phyloP scores from a whole-genome alignment of 1,140 invertebrate species.

The Caenorhabditis remanei region DNA sequence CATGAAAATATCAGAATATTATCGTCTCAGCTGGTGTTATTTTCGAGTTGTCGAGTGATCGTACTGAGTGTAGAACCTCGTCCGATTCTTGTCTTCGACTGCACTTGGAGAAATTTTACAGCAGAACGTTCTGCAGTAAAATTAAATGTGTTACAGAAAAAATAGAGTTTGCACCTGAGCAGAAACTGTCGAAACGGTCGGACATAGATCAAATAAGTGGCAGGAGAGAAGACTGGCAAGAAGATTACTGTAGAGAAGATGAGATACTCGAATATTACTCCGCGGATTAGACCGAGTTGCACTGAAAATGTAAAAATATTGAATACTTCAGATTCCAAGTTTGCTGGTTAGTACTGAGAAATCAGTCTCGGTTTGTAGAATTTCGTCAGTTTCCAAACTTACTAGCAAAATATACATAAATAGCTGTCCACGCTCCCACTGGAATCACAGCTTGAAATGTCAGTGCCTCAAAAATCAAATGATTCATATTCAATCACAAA shows the following conservation, averaged over 20 bases:
- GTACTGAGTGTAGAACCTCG: conserved; percentile 9
- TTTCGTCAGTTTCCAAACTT: too few species aligned
- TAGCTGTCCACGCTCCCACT: conserved; percentile 1
- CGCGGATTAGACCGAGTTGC: not conserved
- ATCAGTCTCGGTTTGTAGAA: too few species aligned
- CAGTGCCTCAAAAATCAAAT: conserved; percentile 30
- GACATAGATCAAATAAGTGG: not conserved
- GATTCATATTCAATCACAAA: not conserved
- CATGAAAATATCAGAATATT: not conserved
- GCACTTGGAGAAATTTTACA: not conserved
- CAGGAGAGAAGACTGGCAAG: not conserved
- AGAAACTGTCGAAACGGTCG: not conserved
- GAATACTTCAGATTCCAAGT: too few species aligned
- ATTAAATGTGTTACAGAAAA: not conserved
- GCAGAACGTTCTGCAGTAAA: not conserved
- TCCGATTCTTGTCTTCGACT: conserved; percentile 4
- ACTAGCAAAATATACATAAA: not conserved
- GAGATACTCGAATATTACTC: not conserved
- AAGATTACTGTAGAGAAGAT: conserved; percentile 22
- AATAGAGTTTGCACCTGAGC: not conserved
- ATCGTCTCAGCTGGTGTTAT: not conserved
- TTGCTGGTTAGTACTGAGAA: too few species aligned
- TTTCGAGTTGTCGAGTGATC: not conserved
- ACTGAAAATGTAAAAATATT: not conserved
- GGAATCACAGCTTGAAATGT: conserved; percentile 45